Conservation (phyloP, 2,113 vertebrate genomes). For the Poeciliopsis retropinna region DNA sequence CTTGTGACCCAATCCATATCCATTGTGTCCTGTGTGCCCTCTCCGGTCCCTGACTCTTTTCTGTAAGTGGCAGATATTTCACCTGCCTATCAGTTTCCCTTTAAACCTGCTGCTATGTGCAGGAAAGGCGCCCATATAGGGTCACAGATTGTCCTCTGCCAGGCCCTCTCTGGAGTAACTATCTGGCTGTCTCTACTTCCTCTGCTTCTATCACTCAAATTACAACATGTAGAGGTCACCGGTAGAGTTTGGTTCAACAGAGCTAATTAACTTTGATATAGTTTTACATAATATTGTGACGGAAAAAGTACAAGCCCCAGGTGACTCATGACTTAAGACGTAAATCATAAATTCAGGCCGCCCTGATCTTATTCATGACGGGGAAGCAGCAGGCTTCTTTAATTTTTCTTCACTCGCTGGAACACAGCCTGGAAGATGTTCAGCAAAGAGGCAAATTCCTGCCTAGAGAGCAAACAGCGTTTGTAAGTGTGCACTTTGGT, state of each 20-base stretch:
- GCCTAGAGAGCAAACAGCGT: slow-evolving; percentile 11
- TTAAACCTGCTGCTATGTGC: slow-evolving; percentile 81
- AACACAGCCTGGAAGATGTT: slow-evolving; percentile 39
- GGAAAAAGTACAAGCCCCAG: slow-evolving; percentile 33
- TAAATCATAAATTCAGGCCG: slow-evolving; percentile 30
- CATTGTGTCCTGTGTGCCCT: slow-evolving; percentile 78
- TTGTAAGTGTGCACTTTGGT: slow-evolving; percentile 31
- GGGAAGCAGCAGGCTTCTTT: slow-evolving; percentile 40
- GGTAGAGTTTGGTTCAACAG: slow-evolving; percentile 56
- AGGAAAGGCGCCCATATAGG: slow-evolving; percentile 82
- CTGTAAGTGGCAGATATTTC: slow-evolving; percentile 82
- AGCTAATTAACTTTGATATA: slow-evolving; percentile 62
- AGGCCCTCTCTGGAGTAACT: slow-evolving; percentile 68
- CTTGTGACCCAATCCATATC: slow-evolving; percentile 83
- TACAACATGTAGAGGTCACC: slow-evolving; percentile 69
- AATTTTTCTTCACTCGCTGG: slow-evolving; percentile 27
- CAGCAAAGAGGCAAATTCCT: background rate
- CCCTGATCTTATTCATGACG: slow-evolving; percentile 45
- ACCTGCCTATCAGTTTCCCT: slow-evolving; percentile 82
- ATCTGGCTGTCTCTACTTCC: slow-evolving; percentile 59
- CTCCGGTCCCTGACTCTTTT: slow-evolving; percentile 75
- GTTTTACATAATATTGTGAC: slow-evolving; percentile 50
- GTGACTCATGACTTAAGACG: slow-evolving; percentile 41
- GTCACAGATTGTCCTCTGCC: slow-evolving; percentile 78
- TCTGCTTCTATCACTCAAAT: slow-evolving; percentile 70